Evolutionary conservation across 2,797 vertebrate genomes (phyloP), one percentile per base, ranked within the genome.

Genomic region (Prunella strophiata): DNA sequence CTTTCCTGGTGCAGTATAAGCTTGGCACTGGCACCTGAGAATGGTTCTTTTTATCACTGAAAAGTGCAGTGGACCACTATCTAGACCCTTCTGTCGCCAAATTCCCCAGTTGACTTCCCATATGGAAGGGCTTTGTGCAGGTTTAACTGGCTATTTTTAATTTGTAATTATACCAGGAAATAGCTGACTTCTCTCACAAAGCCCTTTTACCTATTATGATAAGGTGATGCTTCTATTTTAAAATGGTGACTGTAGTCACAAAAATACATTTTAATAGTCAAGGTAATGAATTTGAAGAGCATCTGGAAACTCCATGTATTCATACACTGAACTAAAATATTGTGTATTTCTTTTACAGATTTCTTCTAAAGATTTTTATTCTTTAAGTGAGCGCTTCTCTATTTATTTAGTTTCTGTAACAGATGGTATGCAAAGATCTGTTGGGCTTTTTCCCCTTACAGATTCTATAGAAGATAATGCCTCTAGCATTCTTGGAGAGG

Each of bases 401-500:
- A 16, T 88, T 80, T 93, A n/a, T 58, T 85, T 88, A 38, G 59
- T 68, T 88, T 40, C 42, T 87, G n/a, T 88, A 80, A 73, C 65
- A 67, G 82, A 83, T 92, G 82, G 71, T 26, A 30, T 54, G 73
- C 58, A 52, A 21, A 85, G 73, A 54, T 89, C 42, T 83, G 61
- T 79, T 89, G 61, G 51, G 0, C n/a, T 59, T 43, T 9, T 26
- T 23, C 20, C 7, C 80, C 26, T 83, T 92, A 68, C 75, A 99
- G 98, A 98, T 61, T 89, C 86, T 5, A 66, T 95, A 13, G 97
- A 98, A 19, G 98, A 98, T 48, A 47, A 80, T n/a, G 32, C 91
- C 5, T 96, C 97, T 23, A 92, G 98, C 5, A 10, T 97, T 13
- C 95, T 97, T 11, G 95, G 97, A 4, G 98, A 99, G 27, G 97